Conservation (phyloP, 2,113 vertebrate genomes). For the Brachypteracias leptosomus region DNA sequence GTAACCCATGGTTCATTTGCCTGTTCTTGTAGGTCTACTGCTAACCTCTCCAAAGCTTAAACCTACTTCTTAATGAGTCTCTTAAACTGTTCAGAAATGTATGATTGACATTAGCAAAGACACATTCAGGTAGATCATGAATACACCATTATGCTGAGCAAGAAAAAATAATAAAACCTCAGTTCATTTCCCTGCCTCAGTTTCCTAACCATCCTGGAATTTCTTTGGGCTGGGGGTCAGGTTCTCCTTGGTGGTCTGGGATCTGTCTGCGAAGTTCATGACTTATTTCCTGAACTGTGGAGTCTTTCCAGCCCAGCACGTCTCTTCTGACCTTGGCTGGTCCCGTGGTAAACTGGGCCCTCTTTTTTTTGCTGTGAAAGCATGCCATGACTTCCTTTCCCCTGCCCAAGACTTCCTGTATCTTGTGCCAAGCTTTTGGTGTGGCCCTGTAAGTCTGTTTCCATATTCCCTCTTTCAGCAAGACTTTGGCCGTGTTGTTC, state of each 20-base stretch:
- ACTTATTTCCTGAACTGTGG: constrained; percentile 39
- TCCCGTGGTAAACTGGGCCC: not conserved
- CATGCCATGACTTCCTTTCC: constrained; percentile 59
- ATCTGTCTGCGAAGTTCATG: constrained; percentile 31
- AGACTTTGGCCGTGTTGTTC: constrained; percentile 38
- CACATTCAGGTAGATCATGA: constrained; percentile 3
- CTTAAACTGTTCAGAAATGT: not conserved
- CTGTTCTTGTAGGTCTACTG: not conserved
- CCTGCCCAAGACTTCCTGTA: constrained; percentile 49
- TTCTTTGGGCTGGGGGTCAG: constrained; percentile 31
- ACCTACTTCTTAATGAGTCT: not conserved
- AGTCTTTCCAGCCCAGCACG: constrained; percentile 43
- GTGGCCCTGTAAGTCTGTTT: constrained; percentile 51
- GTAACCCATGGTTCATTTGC: not conserved
- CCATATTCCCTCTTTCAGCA: constrained; percentile 39
- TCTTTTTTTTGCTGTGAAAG: constrained; percentile 38
- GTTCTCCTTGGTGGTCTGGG: constrained; percentile 51
- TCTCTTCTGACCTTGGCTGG: constrained; percentile 51
- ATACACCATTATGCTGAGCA: constrained; percentile 26
- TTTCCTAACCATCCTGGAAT: constrained; percentile 51
- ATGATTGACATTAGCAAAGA: not conserved
- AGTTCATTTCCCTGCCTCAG: constrained; percentile 59
- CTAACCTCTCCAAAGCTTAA: not conserved
- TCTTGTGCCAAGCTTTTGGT: constrained; percentile 61
- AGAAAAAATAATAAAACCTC: constrained; percentile 18